phyloP scores from a whole-genome alignment of 2,888 invertebrate genomes.

The Sinodicranocentrus sp. region DNA sequence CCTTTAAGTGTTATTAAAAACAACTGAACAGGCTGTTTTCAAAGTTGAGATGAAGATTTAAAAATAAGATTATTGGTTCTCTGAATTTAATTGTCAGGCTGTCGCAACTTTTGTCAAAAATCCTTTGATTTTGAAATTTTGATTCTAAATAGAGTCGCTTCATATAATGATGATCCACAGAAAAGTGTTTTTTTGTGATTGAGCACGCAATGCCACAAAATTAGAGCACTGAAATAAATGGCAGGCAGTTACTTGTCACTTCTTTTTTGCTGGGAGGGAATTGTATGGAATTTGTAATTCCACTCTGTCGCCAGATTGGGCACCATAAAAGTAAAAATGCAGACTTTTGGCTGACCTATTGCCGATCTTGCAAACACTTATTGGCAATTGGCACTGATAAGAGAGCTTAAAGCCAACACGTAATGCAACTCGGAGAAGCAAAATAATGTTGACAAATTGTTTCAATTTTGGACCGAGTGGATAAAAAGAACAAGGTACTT shows the following conservation, averaged over 20 bases:
- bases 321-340: slow-evolving; percentile 24
- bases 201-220: neutral
- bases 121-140: too few relatives aligned
- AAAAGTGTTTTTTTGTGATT: slow-evolving; percentile 9
- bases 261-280: slow-evolving; percentile 2
- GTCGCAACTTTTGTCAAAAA: too few relatives aligned
- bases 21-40: too few relatives aligned
- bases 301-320: slow-evolving; percentile 7
- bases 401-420: neutral
- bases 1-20: too few relatives aligned
- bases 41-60: neutral
- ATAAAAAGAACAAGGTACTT: neutral
- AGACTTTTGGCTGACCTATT: slow-evolving; percentile 21
- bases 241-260: neutral
- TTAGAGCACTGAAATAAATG: slow-evolving; percentile 15
- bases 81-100: too few relatives aligned
- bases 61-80: too few relatives aligned
- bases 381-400: slow-evolving; percentile 1
- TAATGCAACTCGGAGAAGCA: neutral
- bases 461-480: slow-evolving; percentile 15
- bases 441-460: slow-evolving; percentile 33
- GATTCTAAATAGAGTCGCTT: slow-evolving; percentile 26
- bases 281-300: slow-evolving; percentile 5
- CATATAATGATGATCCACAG: slow-evolving; percentile 64
- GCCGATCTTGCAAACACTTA: neutral